Evolutionary conservation across 1,140 invertebrate species (phyloP).

Genomic region (Diorhabda sublineata): DNA sequence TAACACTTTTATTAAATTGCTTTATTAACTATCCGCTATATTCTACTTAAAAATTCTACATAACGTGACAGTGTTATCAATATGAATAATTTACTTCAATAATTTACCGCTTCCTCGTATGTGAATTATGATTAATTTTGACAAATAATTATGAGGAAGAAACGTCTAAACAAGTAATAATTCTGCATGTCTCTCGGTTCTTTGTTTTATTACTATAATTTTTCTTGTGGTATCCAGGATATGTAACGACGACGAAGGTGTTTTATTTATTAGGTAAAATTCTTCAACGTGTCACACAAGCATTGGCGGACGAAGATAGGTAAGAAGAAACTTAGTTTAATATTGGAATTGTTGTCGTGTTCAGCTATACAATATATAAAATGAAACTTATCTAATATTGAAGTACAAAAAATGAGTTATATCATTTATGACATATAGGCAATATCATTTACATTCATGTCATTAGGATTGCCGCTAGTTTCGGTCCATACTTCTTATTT

Average conservation of each 20-base stretch:
- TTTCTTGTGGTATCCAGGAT: conserved; percentile 9
- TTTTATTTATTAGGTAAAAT: not conserved
- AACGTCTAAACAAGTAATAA: conserved; percentile 7
- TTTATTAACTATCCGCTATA: too few species aligned
- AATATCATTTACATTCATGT: too few species aligned
- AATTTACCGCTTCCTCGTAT: not conserved
- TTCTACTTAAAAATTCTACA: not conserved
- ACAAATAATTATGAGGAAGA: conserved; percentile 19
- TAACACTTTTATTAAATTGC: too few species aligned
- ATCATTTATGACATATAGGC: too few species aligned
- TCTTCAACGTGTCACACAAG: not conserved
- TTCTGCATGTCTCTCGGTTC: conserved; percentile 13
- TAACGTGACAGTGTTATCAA: not conserved
- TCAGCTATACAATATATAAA: too few species aligned
- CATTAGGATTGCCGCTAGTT: too few species aligned
- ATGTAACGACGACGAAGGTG: not conserved
- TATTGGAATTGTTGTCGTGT: too few species aligned
- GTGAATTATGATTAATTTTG: conserved; percentile 23
- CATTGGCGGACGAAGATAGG: too few species aligned
- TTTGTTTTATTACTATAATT: conserved; percentile 21
- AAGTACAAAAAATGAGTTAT: too few species aligned
- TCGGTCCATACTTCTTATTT: too few species aligned
- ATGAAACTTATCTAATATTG: too few species aligned
- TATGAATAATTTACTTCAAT: not conserved
- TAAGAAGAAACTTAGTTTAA: too few species aligned